Evolutionary conservation across 2,797 vertebrate species (phyloP).

Genomic region (Toxotes lorentzi): DNA sequence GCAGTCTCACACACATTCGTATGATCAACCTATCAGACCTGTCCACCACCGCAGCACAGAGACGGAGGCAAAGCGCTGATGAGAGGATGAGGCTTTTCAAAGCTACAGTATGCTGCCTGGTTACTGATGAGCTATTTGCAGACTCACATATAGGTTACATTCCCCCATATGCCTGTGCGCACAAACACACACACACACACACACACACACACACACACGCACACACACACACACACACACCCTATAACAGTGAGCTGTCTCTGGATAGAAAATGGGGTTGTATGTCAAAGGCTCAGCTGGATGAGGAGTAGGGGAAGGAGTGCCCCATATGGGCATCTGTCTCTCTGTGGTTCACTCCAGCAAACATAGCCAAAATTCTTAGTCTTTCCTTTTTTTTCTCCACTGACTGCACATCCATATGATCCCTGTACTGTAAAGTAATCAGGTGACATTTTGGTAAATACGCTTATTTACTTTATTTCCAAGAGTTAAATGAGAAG

Average conservation of each 20-base stretch:
- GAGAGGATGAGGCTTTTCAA: conserved; percentile 45
- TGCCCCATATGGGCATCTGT: conserved; percentile 46
- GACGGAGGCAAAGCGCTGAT: conserved; percentile 36
- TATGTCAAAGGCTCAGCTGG: conserved; percentile 73
- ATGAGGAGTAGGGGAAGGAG: conserved; percentile 22
- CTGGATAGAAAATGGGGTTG: conserved; percentile 62
- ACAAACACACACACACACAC: conserved; percentile 31
- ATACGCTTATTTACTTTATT: background rate
- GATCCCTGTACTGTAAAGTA: background rate
- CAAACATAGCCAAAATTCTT: conserved; percentile 13
- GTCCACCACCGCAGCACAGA: conserved; percentile 42
- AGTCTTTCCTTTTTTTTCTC: conserved; percentile 4
- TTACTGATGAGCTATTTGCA: conserved; percentile 77
- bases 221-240: background rate
- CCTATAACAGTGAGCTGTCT: conserved; percentile 13
- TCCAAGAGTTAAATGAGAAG: background rate
- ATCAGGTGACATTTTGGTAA: background rate
- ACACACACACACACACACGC: conserved; percentile 25
- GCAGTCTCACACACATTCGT: conserved; percentile 38
- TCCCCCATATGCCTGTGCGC: conserved; percentile 40
- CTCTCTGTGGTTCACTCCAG: conserved; percentile 29
- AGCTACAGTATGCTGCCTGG: conserved; percentile 61
- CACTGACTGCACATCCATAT: background rate
- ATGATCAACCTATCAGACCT: conserved; percentile 54
- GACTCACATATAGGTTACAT: conserved; percentile 68